Base-by-base conservation (phyloP, 2,888 invertebrate genomes). In the Hirtodrosophila histrioides region DNA sequence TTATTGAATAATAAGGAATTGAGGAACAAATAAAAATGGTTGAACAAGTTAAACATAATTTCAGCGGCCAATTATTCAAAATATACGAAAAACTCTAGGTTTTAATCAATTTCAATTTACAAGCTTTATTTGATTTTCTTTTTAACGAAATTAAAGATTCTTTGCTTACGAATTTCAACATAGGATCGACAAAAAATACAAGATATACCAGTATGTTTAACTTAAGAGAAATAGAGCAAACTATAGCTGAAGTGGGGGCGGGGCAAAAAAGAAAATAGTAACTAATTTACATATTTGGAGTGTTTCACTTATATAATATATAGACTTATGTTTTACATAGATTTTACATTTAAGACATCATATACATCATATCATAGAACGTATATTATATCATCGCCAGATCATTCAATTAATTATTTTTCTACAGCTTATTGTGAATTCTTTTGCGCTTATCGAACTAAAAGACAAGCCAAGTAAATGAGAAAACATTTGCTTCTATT, bases 271-370 rank as follows among this genome's bases (percentile, higher is more conserved):
- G 35, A 61, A 58, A 65, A 46, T 51, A 66, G 35, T 58, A 63
- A 66, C 73, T 83, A 88, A 81, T 85, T 78, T 88, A 87, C 88
- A 88, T 88, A 81, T 87, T 87, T 87, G 86, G 88, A 87, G 85
- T 85, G 86, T 76, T 75, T 80, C 57, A 66, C 82, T 86, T 81
- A 86, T 57, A 58, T 37, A 65, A 75, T 70, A 66, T 43, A 55
- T 62, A 37, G 58, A 73, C 86, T 83, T 83, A 83, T 83, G 82
- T 82, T 82, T 69, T 78, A 83, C 79, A 85, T 82, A 78, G 78
- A 69, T 78, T 77, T 80, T 83, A 80, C 71, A 77, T 60, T 73
- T 73, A 65, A 78, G 83, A 78, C 81, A 72, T 74, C 70, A 80
- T 69, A 69, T 80, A 72, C 76, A 80, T 75, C 57, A 60, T 81